These are phyloP conservation scores for Priocnemis perturbator DNA, from an alignment of 2,888 invertebrate species.

Conservation along the genomic window DNA sequence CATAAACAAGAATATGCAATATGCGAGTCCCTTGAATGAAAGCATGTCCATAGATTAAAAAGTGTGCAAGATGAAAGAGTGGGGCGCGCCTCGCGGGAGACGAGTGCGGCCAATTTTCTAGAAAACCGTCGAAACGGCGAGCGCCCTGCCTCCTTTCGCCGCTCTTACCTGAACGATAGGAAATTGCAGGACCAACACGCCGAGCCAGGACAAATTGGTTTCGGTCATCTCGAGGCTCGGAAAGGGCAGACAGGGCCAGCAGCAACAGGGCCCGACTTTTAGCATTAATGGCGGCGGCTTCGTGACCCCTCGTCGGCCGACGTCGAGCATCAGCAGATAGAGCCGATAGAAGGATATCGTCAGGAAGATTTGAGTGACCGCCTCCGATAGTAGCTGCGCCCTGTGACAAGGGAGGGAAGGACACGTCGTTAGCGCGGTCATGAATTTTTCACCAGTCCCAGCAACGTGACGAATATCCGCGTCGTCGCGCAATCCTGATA, in stretches of 20 bases:
- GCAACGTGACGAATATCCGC: conserved; percentile 2
- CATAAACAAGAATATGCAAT: conserved; percentile 64
- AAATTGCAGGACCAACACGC: conserved; percentile 82
- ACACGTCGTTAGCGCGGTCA: conserved; percentile 1
- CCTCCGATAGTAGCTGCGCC: conserved; percentile 82
- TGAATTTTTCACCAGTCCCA: neutral
- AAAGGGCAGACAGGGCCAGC: conserved; percentile 82
- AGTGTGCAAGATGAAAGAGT: neutral
- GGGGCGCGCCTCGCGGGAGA: neutral
- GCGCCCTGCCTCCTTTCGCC: neutral
- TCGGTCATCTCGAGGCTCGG: conserved; percentile 68
- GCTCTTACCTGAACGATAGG: conserved; percentile 82
- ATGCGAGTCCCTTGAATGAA: conserved; percentile 62
- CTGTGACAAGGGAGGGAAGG: conserved; percentile 50
- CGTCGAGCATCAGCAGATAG: conserved; percentile 81
- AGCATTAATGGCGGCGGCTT: conserved; percentile 79
- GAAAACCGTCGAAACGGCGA: neutral
- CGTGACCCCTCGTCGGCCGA: conserved; percentile 72
- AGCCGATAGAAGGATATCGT: conserved; percentile 84
- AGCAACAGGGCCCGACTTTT: conserved; percentile 83
- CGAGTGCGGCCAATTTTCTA: neutral
- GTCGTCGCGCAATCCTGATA: too few relatives aligned
- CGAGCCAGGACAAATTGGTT: conserved; percentile 71
- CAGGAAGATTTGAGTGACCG: conserved; percentile 82
- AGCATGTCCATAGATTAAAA: neutral